Conservation (phyloP, 2,113 vertebrate genomes). For the Gnathonemus echidnorhynchus region DNA sequence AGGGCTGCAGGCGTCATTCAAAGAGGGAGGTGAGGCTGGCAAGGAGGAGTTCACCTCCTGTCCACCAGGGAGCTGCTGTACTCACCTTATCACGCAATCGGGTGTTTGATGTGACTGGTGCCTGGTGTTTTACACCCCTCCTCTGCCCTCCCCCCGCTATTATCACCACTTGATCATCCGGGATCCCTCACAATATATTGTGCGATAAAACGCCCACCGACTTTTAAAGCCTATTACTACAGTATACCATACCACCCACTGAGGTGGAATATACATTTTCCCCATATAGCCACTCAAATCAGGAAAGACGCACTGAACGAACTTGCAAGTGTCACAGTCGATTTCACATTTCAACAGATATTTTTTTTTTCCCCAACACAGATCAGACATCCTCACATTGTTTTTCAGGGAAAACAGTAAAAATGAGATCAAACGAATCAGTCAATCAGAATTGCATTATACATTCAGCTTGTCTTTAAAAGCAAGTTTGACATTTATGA, state of each 20-base stretch:
- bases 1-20: background rate
- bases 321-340: background rate
- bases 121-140: background rate
- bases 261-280: background rate
- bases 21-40: background rate
- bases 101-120: background rate
- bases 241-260: background rate
- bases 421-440: background rate
- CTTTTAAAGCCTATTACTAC: slow-evolving; percentile 8
- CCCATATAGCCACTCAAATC: background rate
- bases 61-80: background rate
- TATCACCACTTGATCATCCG: background rate
- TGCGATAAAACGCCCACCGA: background rate
- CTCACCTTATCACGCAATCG: background rate
- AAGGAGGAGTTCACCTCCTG: background rate
- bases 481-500: background rate
- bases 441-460: background rate
- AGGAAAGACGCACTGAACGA: background rate
- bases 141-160: background rate
- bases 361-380: background rate
- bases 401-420: background rate
- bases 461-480: background rate
- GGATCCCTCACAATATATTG: background rate
- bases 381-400: background rate
- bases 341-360: background rate